These are phyloP conservation scores for Mormyrops boulengeri DNA, from an alignment of 2,797 vertebrate species.

Conservation along the genomic window DNA sequence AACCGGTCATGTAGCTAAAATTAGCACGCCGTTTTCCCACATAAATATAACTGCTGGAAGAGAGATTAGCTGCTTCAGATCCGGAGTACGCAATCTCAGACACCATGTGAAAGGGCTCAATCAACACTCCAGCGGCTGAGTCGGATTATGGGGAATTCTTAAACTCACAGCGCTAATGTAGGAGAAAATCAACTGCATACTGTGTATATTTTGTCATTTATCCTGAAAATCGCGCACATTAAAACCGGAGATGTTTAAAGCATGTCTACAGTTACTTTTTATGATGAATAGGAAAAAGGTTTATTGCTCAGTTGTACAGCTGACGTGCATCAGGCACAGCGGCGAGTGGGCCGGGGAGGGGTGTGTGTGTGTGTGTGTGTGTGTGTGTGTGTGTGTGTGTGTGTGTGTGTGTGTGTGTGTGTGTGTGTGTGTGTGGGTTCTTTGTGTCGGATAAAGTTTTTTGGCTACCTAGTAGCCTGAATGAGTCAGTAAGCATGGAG, in stretches of 20 bases:
- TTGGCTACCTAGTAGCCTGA: neutral
- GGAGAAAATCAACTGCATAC: neutral
- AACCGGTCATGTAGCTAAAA: neutral
- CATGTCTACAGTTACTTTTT: neutral
- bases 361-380: neutral
- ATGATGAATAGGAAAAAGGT: neutral
- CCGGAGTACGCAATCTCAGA: neutral
- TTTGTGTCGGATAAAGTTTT: neutral
- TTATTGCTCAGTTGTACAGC: neutral
- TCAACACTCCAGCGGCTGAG: neutral
- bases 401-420: no score
- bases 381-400: no score
- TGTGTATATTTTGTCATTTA: neutral
- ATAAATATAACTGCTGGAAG: conserved; percentile 16
- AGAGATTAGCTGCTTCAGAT: neutral
- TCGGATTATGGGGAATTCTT: neutral
- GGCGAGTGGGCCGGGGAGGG: neutral
- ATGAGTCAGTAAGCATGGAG: neutral
- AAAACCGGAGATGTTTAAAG: neutral
- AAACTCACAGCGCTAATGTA: neutral
- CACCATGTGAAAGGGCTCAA: neutral
- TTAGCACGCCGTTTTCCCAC: conserved; percentile 12
- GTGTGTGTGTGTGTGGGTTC: neutral
- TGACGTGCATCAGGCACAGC: neutral
- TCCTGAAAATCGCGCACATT: neutral